Base-by-base conservation (phyloP, 2,797 vertebrate genomes). In the Epinephelus malabaricus region DNA sequence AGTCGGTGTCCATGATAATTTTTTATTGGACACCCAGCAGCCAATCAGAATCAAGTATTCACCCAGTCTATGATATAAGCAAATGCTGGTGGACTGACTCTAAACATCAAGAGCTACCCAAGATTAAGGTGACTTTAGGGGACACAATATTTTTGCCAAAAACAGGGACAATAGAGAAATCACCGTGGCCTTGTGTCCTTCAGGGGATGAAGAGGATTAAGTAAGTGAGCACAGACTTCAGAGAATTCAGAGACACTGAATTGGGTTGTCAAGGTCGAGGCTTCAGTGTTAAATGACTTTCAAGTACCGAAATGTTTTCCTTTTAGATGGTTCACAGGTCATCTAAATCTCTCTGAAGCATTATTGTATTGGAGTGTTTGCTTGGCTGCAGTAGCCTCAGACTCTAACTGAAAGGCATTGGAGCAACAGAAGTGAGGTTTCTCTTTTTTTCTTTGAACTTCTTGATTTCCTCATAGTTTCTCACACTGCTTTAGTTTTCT, bases 191-290 rank as follows among this genome's bases (percentile, higher is more conserved):
- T 34, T 21, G 38, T 7, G 58, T 60, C 18, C 19, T 34, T 40
- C 34, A 34, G 34, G 12, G 12, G 38, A 34, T n/a, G 11, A 54
- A 23, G 13, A 67, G 19, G 27, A n/a, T 15, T 46, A 18, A 19
- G 9, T 58, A 30, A 19, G 27, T 10, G 2, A 38, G 30, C 11
- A 30, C 4, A 58, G 6, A n/a, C 9, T 49, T 27, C 34, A 49
- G n/a, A 56, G 15, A 74, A 51, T 21, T 43, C 45, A 51, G 46
- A 59, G 43, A 47, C 18, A 25, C 23, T 61, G n/a, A 53, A n/a
- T 51, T 51, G 11, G 6, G 15, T 45, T 13, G 30, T n/a, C 30
- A 72, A 43, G 69, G 21, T 6, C 13, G 5, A 25, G 47, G 11
- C 10, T 53, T 27, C 30, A 51, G 15, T 18, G 34, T 40, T 19